These are phyloP conservation scores for Desmophyllum pertusum DNA, from an alignment of 92 coral and sea anemone species.

Conservation along the genomic window DNA sequence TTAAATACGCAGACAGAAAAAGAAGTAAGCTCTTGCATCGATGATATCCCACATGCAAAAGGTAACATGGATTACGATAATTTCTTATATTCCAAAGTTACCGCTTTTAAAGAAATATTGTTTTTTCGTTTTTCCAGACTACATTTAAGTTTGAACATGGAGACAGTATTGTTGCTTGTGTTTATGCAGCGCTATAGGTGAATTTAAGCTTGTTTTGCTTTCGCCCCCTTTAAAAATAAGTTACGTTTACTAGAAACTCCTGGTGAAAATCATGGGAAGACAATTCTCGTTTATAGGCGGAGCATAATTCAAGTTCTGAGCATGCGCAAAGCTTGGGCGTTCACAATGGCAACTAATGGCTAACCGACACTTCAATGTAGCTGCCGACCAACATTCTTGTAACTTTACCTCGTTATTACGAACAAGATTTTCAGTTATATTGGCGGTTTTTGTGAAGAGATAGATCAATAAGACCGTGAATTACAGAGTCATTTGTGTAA, in stretches of 20 bases:
- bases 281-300: not conserved
- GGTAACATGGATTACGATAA: not conserved
- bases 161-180: not conserved
- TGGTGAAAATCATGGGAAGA: not conserved
- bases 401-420: not conserved
- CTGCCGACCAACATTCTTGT: not conserved
- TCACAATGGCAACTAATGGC: not conserved
- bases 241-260: not conserved
- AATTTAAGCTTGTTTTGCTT: not conserved
- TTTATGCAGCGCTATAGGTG: not conserved
- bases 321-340: not conserved
- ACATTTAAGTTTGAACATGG: not conserved
- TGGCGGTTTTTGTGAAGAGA: not conserved
- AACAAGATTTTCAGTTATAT: not conserved
- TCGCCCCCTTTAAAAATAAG: not conserved
- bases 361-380: too few species aligned
- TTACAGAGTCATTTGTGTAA: not conserved
- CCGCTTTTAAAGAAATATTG: slow-evolving; percentile 6
- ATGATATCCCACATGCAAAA: not conserved
- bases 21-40: not conserved
- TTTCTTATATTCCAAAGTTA: not conserved
- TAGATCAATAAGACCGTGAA: not conserved
- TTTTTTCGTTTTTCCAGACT: not conserved
- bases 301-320: not conserved
- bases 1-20: not conserved